These are phyloP conservation scores for Percopsis omiscomaycus DNA, from an alignment of 2,797 vertebrate genomes.

Conservation along the genomic window DNA sequence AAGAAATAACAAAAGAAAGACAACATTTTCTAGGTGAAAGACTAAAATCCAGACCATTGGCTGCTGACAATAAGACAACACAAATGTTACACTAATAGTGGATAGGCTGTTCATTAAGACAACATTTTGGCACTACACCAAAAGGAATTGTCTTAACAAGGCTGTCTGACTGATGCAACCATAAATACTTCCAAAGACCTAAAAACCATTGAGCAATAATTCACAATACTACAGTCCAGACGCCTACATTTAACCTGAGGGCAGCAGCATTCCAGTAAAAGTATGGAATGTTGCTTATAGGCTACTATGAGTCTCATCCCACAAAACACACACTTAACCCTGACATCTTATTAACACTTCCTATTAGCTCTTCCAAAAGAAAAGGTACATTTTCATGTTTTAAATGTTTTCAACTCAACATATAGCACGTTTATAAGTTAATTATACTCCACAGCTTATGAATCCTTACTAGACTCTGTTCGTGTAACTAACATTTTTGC, in stretches of 20 bases:
- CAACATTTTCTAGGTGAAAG: too few species aligned
- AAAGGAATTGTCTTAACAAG: background rate
- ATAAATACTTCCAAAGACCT: slow-evolving; percentile 12
- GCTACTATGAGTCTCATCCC: background rate
- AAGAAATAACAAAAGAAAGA: too few species aligned
- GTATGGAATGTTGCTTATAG: slow-evolving; percentile 21
- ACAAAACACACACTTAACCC: slow-evolving; percentile 15
- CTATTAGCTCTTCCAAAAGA: background rate
- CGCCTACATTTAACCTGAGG: slow-evolving; percentile 47
- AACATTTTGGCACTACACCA: background rate
- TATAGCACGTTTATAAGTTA: too few species aligned
- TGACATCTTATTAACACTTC: background rate
- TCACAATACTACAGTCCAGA: slow-evolving; percentile 46
- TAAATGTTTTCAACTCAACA: background rate
- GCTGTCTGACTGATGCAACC: slow-evolving; percentile 20
- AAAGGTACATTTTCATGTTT: background rate
- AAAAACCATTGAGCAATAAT: slow-evolving; percentile 27
- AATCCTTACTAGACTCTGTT: slow-evolving; percentile 20
- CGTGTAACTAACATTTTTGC: slow-evolving; percentile 56
- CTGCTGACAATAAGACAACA: background rate
- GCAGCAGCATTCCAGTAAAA: slow-evolving; percentile 48
- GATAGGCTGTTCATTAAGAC: slow-evolving; percentile 6
- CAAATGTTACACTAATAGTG: background rate
- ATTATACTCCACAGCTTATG: slow-evolving; percentile 2
- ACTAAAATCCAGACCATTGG: too few species aligned